Conservation (phyloP, 2,888 invertebrate species). For the Orthonevra nobilis region DNA sequence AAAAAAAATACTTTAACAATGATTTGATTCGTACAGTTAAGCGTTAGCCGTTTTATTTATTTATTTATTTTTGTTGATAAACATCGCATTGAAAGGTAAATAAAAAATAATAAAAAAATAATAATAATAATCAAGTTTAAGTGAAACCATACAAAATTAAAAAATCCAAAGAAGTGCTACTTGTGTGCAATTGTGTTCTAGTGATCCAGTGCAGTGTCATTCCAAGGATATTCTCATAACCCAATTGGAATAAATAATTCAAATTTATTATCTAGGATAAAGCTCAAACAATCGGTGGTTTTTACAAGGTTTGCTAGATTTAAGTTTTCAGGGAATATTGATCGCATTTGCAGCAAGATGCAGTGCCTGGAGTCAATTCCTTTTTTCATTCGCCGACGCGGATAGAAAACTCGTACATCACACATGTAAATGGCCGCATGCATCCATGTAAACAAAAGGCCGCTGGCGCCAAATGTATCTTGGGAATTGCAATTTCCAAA, state of each 20-base stretch:
- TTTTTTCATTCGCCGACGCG: constrained; percentile 30
- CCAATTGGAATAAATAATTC: constrained; percentile 49
- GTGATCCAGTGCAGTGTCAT: constrained; percentile 41
- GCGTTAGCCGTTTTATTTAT: constrained; percentile 63
- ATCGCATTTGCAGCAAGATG: constrained; percentile 12
- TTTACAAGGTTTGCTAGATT: constrained; percentile 61
- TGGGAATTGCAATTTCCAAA: not conserved
- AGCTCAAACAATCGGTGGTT: constrained; percentile 33
- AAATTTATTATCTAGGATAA: constrained; percentile 48
- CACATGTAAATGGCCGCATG: too few relatives aligned
- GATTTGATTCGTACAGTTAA: constrained; percentile 63
- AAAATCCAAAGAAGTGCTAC: constrained; percentile 21
- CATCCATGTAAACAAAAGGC: constrained; percentile 29
- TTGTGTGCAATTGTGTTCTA: constrained; percentile 21
- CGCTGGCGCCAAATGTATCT: constrained; percentile 47
- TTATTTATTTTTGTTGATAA: constrained; percentile 56
- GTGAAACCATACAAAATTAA: constrained; percentile 55
- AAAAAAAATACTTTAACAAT: constrained; percentile 51
- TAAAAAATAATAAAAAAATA: constrained; percentile 13
- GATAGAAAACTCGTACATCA: not conserved
- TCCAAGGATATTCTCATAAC: constrained; percentile 55
- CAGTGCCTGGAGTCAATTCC: not conserved
- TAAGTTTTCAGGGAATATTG: constrained; percentile 27
- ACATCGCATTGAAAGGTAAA: constrained; percentile 60
- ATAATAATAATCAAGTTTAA: not conserved